phyloP scores from a whole-genome alignment of 2,888 invertebrate genomes.

The Malacosoma neustria region DNA sequence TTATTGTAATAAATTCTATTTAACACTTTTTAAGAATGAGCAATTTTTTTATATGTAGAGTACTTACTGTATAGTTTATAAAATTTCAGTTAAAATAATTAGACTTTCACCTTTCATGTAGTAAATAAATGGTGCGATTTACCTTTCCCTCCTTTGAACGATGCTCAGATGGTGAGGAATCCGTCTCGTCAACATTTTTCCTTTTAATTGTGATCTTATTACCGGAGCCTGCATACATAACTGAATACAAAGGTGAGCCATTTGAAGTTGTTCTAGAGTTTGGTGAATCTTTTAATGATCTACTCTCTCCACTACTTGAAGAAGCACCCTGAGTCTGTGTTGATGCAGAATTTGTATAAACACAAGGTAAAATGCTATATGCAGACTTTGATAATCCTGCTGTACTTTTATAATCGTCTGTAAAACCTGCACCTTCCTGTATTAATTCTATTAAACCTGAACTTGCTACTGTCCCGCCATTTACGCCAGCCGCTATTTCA shows the following conservation, averaged over 20 bases:
- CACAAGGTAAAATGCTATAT: conserved; percentile 83
- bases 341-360: conserved; percentile 78
- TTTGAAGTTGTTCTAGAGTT: conserved; percentile 54
- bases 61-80: no score
- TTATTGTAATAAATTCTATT: no score
- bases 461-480: conserved; percentile 66
- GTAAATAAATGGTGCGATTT: no score
- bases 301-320: conserved; percentile 42
- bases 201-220: conserved; percentile 90
- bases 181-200: conserved; percentile 78
- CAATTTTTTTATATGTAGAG: no score
- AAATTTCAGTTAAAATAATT: no score
- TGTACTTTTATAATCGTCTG: conserved; percentile 83
- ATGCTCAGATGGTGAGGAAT: conserved; percentile 50
- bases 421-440: conserved; percentile 85
- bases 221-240: conserved; percentile 85
- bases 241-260: conserved; percentile 78
- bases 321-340: conserved; percentile 57
- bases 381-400: conserved; percentile 83
- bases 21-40: no score
- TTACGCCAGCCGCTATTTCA: conserved; percentile 63
- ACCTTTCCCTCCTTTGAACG: conserved; percentile 56
- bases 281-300: conserved; percentile 50
- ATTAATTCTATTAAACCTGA: conserved; percentile 82
- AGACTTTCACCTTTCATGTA: no score